These are phyloP conservation scores for Athetis lepigone DNA, from an alignment of 2,888 invertebrate genomes.

Conservation along the genomic window DNA sequence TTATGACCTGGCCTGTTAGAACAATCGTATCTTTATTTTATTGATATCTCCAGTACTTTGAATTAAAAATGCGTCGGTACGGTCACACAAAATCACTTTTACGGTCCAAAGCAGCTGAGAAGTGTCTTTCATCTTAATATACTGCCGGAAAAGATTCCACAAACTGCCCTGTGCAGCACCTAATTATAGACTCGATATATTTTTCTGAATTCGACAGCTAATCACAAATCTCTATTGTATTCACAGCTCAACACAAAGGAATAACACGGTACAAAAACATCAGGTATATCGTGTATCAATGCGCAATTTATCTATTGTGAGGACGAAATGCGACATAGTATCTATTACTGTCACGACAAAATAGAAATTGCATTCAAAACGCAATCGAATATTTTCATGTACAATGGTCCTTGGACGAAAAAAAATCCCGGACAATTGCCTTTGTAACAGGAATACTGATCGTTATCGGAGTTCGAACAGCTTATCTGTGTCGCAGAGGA, in stretches of 20 bases:
- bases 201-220: conserved; percentile 67
- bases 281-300: conserved; percentile 88
- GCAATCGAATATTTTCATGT: conserved; percentile 85
- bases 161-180: conserved; percentile 46
- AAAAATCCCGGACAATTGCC: conserved; percentile 84
- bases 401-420: conserved; percentile 77
- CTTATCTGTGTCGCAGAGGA: conserved; percentile 84
- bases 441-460: conserved; percentile 87
- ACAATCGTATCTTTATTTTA: too few species aligned
- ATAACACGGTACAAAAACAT: conserved; percentile 78
- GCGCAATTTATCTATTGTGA: conserved; percentile 86
- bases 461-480: conserved; percentile 84
- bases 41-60: too few species aligned
- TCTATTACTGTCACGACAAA: conserved; percentile 83
- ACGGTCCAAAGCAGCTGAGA: conserved; percentile 37
- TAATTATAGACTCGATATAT: conserved; percentile 64
- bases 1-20: conserved; percentile 4
- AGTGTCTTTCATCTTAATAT: conserved; percentile 15
- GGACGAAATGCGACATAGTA: conserved; percentile 79
- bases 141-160: conserved; percentile 13
- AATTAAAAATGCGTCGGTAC: background rate
- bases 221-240: conserved; percentile 79
- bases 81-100: conserved; percentile 22
- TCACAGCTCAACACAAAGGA: conserved; percentile 67
- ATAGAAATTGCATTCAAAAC: conserved; percentile 84